Evolutionary conservation across 1,140 invertebrate genomes (phyloP), one percentile per base, ranked within the genome.

Genomic region (Anadara kagoshimensis): DNA sequence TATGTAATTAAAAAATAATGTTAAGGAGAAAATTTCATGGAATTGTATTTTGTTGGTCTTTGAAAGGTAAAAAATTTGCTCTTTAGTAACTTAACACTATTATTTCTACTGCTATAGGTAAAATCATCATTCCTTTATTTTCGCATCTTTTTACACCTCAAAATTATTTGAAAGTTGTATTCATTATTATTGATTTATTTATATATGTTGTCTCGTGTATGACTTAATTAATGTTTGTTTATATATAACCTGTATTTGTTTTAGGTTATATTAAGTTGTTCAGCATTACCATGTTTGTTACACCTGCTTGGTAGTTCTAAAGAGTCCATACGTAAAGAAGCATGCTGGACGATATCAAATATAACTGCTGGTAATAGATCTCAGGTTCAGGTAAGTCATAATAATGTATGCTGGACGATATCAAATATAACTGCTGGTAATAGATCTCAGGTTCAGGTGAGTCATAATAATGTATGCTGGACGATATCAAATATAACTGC

Each of bases 311-410:
- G 91, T 56, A 89, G 82, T 69, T 81, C 85, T 20, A 95, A 95
- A 82, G 97, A 99, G 89, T 93, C 93, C 29, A 94, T 98, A 57
- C 92, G 95, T 63, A 99, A 99, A 91, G 98, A 99, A 90, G 96
- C 97, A 8, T 98, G 97, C 87, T 99, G 98, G 97, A 98, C 97
- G 54, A 94, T 99, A 76, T 98, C 97, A 49, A 99, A 99, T 90
- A 98, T 99, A 63, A 98, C 97, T 4, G 97, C 97, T 65, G 97
- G 98, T 59, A 99, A 98, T 90, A 92, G 94, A 58, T 92, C 94
- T 80, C 98, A 99, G 91, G 97, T 98, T 79, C 95, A 95, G 91
- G 94, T 94, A 62, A 47, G 43, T 68, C 36, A 18, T 10, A 41
- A 20, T 26, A 14, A 36, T 3, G 7, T 36, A 36, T 36, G 16